Base-by-base conservation (phyloP, 2,888 invertebrate species). In the Apodemia duryi region DNA sequence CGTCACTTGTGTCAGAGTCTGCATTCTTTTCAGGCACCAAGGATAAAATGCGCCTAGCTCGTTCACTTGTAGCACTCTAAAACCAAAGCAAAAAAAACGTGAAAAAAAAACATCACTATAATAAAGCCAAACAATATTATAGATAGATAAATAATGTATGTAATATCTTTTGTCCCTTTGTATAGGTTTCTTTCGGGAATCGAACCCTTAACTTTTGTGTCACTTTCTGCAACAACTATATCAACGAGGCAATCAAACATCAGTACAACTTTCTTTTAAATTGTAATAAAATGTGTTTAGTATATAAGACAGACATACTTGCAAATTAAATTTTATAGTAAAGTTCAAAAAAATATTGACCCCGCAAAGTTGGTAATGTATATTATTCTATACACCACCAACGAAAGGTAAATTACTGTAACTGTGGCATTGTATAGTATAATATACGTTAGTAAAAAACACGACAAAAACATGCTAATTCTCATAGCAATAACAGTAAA, bases 61-160 rank as follows among this genome's bases (percentile, higher is more conserved):
- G n/a, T n/a, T n/a, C n/a, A n/a, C 64, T 66, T 61, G 64, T 64
- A 63, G 66, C 65, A 63, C 64, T 66, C 65, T 68, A 68, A 68
- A 68, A 66, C 63, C 63, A 63, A 66, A 51, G 51, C 51, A 51
- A 51, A 51, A 51, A 21, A 51, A n/a, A n/a, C n/a, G n/a, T n/a
- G n/a, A n/a, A n/a, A n/a, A n/a, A n/a, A n/a, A n/a, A n/a, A n/a
- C n/a, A n/a, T n/a, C 7, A 51, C n/a, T n/a, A 62, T 64, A 65
- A n/a, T 54, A 60, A 38, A 62, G 38, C 11, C n/a, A 21, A 54
- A 51, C 38, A 35, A 51, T 10, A 65, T n/a, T 51, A 51, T 51
- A 51, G 10, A 51, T 51, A 51, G 51, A 21, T 51, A 51, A 51
- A 51, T 51, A 51, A 51, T 21, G 51, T 21, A 21, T 21, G 51